Percentiles rank a stretch among this genome's conserved stretches.
Evolutionary conservation across 2,113 vertebrate genomes (phyloP).

Genomic region (Pluvialis apricaria): DNA sequence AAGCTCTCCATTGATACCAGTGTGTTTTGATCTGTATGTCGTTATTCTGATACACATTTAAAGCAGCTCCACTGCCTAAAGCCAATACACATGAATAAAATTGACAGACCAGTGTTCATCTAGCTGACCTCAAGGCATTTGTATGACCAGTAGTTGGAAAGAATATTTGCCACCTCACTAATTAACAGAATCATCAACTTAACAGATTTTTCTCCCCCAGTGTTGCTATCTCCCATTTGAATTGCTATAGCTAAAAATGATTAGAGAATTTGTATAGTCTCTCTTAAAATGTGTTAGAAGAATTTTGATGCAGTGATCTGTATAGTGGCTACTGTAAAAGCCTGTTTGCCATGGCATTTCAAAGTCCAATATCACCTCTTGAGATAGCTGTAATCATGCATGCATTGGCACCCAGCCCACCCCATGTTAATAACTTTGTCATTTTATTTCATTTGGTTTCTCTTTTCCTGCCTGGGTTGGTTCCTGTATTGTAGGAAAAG

Average conservation of each 20-base stretch:
- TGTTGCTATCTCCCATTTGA: neutral
- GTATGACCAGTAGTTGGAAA: neutral
- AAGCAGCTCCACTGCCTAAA: neutral
- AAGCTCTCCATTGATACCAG: neutral
- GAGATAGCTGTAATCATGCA: neutral
- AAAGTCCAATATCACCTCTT: neutral
- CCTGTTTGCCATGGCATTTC: neutral
- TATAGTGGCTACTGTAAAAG: neutral
- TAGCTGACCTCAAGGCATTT: neutral
- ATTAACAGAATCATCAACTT: neutral
- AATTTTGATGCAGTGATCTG: neutral
- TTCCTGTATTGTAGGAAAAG: neutral
- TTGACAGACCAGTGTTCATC: neutral
- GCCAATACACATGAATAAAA: neutral
- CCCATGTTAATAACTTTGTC: neutral
- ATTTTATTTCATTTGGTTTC: neutral
- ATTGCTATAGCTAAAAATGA: neutral
- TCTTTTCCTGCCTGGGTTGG: neutral
- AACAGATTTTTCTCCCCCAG: neutral
- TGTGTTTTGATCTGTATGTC: neutral
- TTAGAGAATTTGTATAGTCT: neutral
- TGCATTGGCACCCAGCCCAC: neutral
- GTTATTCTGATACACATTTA: neutral
- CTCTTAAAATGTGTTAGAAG: neutral
- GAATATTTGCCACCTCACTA: neutral